Percentiles rank a stretch among this genome's conserved stretches.
These are phyloP conservation scores for Aphyosemion australe DNA, from an alignment of 2,113 vertebrate species.

Conservation along the genomic window DNA sequence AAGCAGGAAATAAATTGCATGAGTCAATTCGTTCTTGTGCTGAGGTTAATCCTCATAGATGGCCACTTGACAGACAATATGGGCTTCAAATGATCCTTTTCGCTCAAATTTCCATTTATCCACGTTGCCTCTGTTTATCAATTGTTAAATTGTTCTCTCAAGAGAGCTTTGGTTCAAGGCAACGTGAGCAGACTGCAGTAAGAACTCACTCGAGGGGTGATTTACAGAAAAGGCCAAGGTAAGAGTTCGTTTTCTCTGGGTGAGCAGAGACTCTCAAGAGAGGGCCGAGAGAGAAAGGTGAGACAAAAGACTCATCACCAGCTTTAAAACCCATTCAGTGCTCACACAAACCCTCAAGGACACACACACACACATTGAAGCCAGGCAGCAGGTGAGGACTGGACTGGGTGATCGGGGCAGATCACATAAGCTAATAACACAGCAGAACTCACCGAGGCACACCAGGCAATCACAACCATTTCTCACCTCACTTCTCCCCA, in stretches of 20 bases:
- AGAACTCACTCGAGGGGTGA: constrained; percentile 52
- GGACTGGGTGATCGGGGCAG: constrained; percentile 21
- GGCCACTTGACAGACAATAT: constrained; percentile 52
- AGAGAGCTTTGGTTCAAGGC: constrained; percentile 48
- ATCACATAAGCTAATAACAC: constrained; percentile 55
- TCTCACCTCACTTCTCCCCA: constrained; percentile 43
- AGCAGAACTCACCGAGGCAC: constrained; percentile 36
- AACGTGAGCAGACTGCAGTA: constrained; percentile 29
- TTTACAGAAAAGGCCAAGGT: constrained; percentile 52
- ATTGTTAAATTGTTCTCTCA: constrained; percentile 63
- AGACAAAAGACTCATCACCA: constrained; percentile 39
- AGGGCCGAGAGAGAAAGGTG: constrained; percentile 2
- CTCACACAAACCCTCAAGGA: constrained; percentile 16
- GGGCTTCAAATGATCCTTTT: constrained; percentile 36
- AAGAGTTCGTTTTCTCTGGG: constrained; percentile 48
- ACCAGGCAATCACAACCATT: constrained; percentile 52
- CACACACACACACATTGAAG: constrained; percentile 26
- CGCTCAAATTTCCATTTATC: constrained; percentile 49
- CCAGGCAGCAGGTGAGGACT: constrained; percentile 9
- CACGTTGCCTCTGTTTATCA: constrained; percentile 41
- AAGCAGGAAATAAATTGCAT: constrained; percentile 63
- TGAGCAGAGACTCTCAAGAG: constrained; percentile 38
- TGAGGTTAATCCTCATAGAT: constrained; percentile 42
- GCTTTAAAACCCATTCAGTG: constrained; percentile 39
- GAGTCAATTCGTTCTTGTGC: constrained; percentile 65